Evolutionary conservation across 2,888 invertebrate species (phyloP).

Genomic region (Seladonia tumulorum): DNA sequence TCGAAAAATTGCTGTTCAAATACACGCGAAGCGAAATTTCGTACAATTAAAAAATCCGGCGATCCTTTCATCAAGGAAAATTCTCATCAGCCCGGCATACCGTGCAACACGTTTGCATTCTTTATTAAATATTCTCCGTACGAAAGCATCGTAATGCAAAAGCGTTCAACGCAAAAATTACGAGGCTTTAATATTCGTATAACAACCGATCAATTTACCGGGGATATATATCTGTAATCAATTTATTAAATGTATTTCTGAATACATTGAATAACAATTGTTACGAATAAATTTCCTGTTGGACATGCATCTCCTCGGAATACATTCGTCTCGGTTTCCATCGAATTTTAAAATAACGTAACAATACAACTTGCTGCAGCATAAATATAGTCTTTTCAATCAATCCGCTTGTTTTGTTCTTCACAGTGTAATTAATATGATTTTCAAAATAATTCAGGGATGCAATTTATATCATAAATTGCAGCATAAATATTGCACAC

Average conservation of each 20-base stretch:
- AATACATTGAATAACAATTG: background rate
- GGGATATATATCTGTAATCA: slow-evolving; percentile 1
- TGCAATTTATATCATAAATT: background rate
- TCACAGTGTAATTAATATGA: background rate
- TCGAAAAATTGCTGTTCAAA: no score
- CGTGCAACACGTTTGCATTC: background rate
- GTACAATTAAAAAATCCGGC: background rate
- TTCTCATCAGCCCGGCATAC: background rate
- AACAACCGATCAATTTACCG: background rate
- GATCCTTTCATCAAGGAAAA: background rate
- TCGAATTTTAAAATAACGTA: background rate
- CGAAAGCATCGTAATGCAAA: background rate
- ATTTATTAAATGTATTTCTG: slow-evolving; percentile 1
- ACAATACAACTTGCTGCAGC: background rate
- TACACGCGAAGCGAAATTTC: background rate
- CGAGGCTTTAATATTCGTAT: slow-evolving; percentile 22
- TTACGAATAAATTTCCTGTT: background rate
- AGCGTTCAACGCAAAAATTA: background rate
- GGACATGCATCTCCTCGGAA: background rate
- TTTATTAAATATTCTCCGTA: slow-evolving; percentile 7
- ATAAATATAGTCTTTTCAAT: background rate
- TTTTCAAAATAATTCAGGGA: background rate
- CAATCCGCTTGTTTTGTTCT: background rate
- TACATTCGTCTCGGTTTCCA: background rate
- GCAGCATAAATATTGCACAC: background rate